Conservation (phyloP, 2,888 invertebrate species). For the Melanostoma mellinum region DNA sequence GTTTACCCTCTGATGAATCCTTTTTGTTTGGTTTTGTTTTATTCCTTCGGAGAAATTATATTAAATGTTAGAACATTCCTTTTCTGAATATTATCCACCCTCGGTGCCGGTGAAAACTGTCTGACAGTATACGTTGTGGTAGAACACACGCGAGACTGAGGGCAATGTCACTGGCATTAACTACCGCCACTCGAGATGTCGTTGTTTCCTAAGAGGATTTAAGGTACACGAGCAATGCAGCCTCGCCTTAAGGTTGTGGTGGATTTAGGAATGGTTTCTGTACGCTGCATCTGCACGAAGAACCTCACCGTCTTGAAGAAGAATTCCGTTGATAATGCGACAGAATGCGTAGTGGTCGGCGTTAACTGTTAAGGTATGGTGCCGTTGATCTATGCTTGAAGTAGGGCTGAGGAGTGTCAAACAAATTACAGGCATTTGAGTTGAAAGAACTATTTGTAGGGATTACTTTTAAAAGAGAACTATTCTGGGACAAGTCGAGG, state of each 20-base stretch:
- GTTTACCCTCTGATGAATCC: slow-evolving; percentile 26
- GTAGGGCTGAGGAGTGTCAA: no score
- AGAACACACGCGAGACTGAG: slow-evolving; percentile 44
- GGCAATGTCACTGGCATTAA: slow-evolving; percentile 51
- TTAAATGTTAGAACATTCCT: slow-evolving; percentile 47
- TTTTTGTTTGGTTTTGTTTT: slow-evolving; percentile 17
- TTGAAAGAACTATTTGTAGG: no score
- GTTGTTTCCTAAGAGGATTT: slow-evolving; percentile 51
- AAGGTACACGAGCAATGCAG: no score
- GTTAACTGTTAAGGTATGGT: no score
- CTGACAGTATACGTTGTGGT: slow-evolving; percentile 11
- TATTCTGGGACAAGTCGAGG: no score
- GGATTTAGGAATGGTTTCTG: no score
- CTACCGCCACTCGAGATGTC: slow-evolving; percentile 40
- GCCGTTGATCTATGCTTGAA: no score
- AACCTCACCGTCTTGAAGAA: neutral
- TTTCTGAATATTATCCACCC: slow-evolving; percentile 29
- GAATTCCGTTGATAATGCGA: no score
- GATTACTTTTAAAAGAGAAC: no score
- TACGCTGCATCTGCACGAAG: slow-evolving; percentile 32
- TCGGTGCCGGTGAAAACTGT: slow-evolving; percentile 53
- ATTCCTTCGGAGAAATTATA: slow-evolving; percentile 52
- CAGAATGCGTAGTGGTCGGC: no score
- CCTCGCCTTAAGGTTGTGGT: no score
- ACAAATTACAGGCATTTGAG: no score